These are phyloP conservation scores for Pseudotriccus pelzelni DNA, from an alignment of 2,797 vertebrate species.

Conservation along the genomic window DNA sequence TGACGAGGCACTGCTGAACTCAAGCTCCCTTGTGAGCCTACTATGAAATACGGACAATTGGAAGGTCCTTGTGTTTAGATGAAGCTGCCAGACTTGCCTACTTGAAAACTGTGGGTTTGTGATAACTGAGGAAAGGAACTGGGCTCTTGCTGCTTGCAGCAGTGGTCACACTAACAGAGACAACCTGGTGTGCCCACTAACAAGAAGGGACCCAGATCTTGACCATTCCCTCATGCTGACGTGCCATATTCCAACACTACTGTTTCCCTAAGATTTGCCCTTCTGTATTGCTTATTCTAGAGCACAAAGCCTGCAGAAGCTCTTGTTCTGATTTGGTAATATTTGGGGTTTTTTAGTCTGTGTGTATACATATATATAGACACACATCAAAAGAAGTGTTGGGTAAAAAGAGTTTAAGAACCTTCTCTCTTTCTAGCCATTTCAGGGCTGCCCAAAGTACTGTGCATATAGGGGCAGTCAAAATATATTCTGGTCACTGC, in stretches of 20 bases:
- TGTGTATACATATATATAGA: neutral
- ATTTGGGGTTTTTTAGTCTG: neutral
- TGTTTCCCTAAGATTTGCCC: neutral
- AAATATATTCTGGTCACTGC: neutral
- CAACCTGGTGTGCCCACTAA: neutral
- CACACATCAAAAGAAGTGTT: neutral
- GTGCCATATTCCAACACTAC: neutral
- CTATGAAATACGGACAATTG: neutral
- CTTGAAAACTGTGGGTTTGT: neutral
- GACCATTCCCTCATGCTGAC: neutral
- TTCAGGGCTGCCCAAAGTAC: neutral
- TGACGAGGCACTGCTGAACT: rapidly evolving
- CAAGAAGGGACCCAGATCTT: neutral
- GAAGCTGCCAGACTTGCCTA: neutral
- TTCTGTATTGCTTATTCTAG: neutral
- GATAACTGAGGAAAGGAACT: neutral
- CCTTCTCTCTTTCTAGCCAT: neutral
- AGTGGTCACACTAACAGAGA: neutral
- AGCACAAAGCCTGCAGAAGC: neutral
- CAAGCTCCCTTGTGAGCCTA: neutral
- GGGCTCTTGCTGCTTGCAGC: neutral
- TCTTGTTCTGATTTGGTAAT: neutral
- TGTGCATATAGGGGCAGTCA: neutral
- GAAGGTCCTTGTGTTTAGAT: neutral
- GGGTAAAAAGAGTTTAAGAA: neutral